phyloP scores from a whole-genome alignment of 2,113 vertebrate species.

The Sialia sialis region DNA sequence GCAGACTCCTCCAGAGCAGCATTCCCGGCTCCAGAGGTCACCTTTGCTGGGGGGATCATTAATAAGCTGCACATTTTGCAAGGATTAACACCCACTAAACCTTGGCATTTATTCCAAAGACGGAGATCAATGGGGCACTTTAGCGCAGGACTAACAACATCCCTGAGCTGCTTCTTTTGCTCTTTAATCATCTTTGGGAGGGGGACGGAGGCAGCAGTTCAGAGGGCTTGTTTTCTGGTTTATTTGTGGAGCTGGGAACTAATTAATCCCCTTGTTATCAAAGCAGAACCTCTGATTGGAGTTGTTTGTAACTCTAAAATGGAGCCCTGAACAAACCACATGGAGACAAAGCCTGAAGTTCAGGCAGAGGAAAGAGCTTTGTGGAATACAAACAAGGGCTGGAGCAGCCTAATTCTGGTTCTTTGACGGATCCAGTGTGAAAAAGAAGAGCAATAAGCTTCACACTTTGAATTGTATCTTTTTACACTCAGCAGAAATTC shows the following conservation, averaged over 20 bases:
- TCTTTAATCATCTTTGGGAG: background rate
- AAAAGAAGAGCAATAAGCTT: background rate
- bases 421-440: background rate
- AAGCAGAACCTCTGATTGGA: background rate
- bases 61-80: background rate
- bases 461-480: background rate
- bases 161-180: background rate
- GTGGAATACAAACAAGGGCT: background rate
- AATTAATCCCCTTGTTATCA: background rate
- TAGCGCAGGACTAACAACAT: background rate
- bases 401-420: background rate
- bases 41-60: background rate
- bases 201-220: background rate
- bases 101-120: background rate
- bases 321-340: background rate
- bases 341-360: background rate
- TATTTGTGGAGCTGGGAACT: background rate
- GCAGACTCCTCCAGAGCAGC: background rate
- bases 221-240: background rate
- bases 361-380: background rate
- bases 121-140: background rate
- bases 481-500: background rate
- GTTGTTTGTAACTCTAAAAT: background rate
- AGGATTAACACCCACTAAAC: constrained; percentile 24
- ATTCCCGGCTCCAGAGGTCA: background rate